Evolutionary conservation across 1,140 invertebrate species (phyloP), one percentile per base, ranked within the genome.

Genomic region (Drosophila pandora): DNA sequence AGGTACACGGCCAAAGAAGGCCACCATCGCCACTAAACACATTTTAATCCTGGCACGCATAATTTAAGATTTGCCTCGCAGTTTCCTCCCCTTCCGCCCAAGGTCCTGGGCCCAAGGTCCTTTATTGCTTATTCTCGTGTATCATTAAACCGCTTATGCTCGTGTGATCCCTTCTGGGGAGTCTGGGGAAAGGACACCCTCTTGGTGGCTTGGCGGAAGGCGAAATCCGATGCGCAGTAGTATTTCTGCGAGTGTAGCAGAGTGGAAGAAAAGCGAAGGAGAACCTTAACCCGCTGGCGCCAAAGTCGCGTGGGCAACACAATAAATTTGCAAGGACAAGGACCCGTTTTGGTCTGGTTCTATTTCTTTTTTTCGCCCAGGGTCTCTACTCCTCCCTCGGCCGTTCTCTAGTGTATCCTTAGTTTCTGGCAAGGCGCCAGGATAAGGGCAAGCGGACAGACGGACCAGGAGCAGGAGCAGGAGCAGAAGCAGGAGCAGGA

Each of bases 301-400:
- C 81, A 75, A 74, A 87, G 74, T 84, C 82, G 82, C 73, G 84
- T 85, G 79, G 73, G 82, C 75, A 82, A 81, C 78, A 87, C 84
- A 85, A 85, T 87, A 87, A 85, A 85, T 87, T 87, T 80, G 71
- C 71, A 64, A 76, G 81, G 81, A 69, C 76, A 76, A 73, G 80
- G 71, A 77, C 50, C 34, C 43, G 75, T 43, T 63, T 63, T 61
- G 50, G 65, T 60, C 60, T 30, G 23, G 49, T 48, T 47, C 23
- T 34, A 9, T 23, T 13, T n/a, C 4, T 12, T 34, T 23, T 34
- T 22, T 37, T 37, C 12, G 49, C 10, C 23, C 37, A 8, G 22
- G 30, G 43, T 22, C 39, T 28, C 25, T 54, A n/a, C n/a, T 45
- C 22, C 12, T 32, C 17, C 41, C 3, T n/a, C 8, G 17, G 5